Percentiles rank a stretch among this genome's conserved stretches.
Evolutionary conservation across 2,113 vertebrate species (phyloP).

Genomic region (Tinamus guttatus): DNA sequence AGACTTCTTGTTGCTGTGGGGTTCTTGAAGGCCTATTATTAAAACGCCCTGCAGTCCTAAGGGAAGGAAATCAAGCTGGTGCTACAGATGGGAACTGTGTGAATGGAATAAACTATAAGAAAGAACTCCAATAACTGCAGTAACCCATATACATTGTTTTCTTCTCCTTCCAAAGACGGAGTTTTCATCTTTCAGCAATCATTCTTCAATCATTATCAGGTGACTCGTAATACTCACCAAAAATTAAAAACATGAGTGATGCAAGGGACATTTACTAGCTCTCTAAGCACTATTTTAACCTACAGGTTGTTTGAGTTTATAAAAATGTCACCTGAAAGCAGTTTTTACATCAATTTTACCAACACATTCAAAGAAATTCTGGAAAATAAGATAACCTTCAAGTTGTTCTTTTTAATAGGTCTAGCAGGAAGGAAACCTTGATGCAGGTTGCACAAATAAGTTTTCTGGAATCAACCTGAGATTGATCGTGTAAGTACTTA

Average conservation of each 20-base stretch:
- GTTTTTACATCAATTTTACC: not conserved
- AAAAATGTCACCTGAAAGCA: not conserved
- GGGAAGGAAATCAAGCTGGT: slow-evolving; percentile 75
- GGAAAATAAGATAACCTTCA: not conserved
- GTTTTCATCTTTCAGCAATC: not conserved
- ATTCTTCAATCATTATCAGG: not conserved
- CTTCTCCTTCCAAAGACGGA: not conserved
- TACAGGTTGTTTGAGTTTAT: not conserved
- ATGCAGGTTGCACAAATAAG: not conserved
- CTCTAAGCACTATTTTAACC: not conserved
- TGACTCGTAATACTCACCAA: not conserved
- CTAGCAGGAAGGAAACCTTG: not conserved
- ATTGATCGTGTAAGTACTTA: not conserved
- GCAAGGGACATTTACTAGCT: not conserved
- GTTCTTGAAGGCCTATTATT: slow-evolving; percentile 69
- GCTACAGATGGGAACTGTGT: slow-evolving; percentile 67
- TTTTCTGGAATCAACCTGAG: not conserved
- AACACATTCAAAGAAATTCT: not conserved
- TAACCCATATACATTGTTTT: not conserved
- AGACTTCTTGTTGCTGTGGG: slow-evolving; percentile 56
- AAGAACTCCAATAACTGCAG: slow-evolving; percentile 5
- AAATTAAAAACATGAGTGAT: not conserved
- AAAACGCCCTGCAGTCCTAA: slow-evolving; percentile 71
- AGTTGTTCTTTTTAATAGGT: not conserved
- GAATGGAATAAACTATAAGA: slow-evolving; percentile 50